Evolutionary conservation across 2,888 invertebrate species (phyloP), one percentile per base, ranked within the genome.

Genomic region (Isotomurus palustris): DNA sequence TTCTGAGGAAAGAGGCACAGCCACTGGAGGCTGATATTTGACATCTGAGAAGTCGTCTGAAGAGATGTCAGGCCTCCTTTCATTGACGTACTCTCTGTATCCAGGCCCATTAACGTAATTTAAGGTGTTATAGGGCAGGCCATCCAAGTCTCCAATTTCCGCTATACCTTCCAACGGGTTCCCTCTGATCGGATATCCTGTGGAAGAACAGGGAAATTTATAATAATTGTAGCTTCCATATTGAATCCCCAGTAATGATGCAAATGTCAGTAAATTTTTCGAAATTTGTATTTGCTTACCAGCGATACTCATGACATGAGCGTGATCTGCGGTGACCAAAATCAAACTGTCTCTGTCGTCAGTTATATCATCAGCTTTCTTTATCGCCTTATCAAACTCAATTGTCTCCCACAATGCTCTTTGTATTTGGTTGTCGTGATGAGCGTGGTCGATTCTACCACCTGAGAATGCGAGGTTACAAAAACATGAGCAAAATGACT

Each of bases 321-420:
- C 83, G 73, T 89, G 88, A 74, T 89, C 53, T 0, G 88, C 79
- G 0, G 84, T 87, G 12, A 87, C 89, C 0, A 91, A 82, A 24
- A 90, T 84, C 2, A 91, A 75, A 0, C 91, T 91, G 27, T 91
- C 88, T 45, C 82, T 75, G n/a, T 77, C 75, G 53, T 77, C 77
- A 1, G 85, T 84, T 64, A 86, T 70, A 3, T 78, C 73, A 52
- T 78, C 73, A 0, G 88, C 85, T 68, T 76, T 77, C 60, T 80
- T 72, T 12, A 88, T 79, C 1, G 91, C 86, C 66, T 84, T 80
- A 32, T 85, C 81, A 72, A 89, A 83, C 72, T 88, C 86, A 0
- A 88, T 79, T 0, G 88, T 86, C 73, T 92, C 91, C 67, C 86
- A 84, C 0, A 91, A 74, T 0, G 91, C 87, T 29, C 82, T 78